Conservation (phyloP, 2,797 vertebrate species). For the Decapterus maruadsi region DNA sequence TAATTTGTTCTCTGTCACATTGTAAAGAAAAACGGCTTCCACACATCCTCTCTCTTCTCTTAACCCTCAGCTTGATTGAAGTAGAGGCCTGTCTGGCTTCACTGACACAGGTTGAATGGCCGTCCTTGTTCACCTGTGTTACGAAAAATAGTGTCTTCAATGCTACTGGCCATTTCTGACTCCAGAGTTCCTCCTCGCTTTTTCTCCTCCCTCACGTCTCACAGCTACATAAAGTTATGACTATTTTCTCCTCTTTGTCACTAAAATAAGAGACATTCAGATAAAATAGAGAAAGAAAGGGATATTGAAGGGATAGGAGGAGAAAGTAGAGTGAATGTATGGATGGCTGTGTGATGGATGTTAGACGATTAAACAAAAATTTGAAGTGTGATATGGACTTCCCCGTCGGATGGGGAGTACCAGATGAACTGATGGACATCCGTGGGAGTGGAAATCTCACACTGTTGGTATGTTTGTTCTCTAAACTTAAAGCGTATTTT, state of each 20-base stretch:
- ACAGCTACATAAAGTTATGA: background rate
- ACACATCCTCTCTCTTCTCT: background rate
- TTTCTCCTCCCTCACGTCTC: slow-evolving; percentile 1
- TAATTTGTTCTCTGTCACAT: slow-evolving; percentile 35
- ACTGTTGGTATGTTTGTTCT: slow-evolving; percentile 21
- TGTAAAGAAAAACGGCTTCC: slow-evolving; percentile 32
- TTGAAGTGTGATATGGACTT: background rate
- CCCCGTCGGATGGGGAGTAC: background rate
- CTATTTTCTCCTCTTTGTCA: slow-evolving; percentile 11
- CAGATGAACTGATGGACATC: background rate
- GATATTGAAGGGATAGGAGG: background rate
- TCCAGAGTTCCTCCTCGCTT: background rate
- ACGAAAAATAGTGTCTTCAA: slow-evolving; percentile 13
- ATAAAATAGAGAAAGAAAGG: background rate
- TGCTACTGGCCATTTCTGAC: slow-evolving; percentile 5
- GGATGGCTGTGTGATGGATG: background rate
- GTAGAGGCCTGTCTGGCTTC: slow-evolving; percentile 24
- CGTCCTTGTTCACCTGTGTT: slow-evolving; percentile 42
- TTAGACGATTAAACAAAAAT: slow-evolving; percentile 13
- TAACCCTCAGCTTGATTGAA: slow-evolving; percentile 47
- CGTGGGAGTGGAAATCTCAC: background rate
- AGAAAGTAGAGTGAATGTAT: slow-evolving; percentile 11
- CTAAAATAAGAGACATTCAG: slow-evolving; percentile 16
- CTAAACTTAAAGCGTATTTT: slow-evolving; percentile 16
- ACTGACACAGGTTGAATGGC: slow-evolving; percentile 26